Percentiles rank a stretch among this genome's conserved stretches.
These are phyloP conservation scores for Chironex yamaguchii DNA, from an alignment of 30 jellyfish, hydroid and myxozoan genomes.

Conservation along the genomic window DNA sequence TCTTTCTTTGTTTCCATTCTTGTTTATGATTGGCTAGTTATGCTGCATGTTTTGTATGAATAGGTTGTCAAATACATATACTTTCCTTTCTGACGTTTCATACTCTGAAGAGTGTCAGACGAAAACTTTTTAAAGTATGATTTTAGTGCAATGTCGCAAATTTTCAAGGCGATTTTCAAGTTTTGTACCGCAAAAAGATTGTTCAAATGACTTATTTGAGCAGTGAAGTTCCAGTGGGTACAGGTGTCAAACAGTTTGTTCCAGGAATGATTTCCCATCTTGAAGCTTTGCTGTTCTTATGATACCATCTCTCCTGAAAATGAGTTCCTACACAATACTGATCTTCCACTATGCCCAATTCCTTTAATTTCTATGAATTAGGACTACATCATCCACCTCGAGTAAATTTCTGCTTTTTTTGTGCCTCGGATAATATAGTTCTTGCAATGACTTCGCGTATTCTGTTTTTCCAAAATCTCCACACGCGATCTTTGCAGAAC, in stretches of 20 bases:
- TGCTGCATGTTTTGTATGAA: too few relatives aligned
- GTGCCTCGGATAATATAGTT: background rate
- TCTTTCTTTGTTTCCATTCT: too few relatives aligned
- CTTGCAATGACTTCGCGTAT: constrained; percentile 37
- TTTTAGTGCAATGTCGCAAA: too few relatives aligned
- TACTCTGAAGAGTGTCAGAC: too few relatives aligned
- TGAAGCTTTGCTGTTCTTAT: background rate
- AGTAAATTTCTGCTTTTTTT: background rate
- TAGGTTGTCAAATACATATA: too few relatives aligned
- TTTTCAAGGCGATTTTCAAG: too few relatives aligned
- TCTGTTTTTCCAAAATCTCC: constrained; percentile 53
- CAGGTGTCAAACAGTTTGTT: background rate
- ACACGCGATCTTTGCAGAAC: background rate
- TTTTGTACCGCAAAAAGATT: too few relatives aligned
- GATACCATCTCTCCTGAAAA: background rate
- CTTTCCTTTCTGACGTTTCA: too few relatives aligned
- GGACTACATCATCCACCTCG: background rate
- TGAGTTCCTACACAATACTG: background rate
- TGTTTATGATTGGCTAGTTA: too few relatives aligned
- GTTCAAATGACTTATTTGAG: background rate
- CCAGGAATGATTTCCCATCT: background rate
- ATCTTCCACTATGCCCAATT: background rate
- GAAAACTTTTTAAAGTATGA: too few relatives aligned
- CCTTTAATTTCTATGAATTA: background rate
- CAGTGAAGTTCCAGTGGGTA: background rate